phyloP scores from a whole-genome alignment of 2,888 invertebrate species.

The Hybos culiciformis region DNA sequence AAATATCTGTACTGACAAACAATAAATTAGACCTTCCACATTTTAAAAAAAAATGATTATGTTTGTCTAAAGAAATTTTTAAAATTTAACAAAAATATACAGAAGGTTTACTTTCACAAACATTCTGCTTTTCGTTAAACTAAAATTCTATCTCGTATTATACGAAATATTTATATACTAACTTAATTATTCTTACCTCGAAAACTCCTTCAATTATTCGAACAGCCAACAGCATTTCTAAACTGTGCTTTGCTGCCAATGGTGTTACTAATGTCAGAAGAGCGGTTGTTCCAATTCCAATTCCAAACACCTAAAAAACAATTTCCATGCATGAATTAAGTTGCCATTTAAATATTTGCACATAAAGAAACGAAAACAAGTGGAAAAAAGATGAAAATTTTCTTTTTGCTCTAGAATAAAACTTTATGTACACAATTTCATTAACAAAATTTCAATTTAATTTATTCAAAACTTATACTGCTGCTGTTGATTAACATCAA shows the following conservation, averaged over 20 bases:
- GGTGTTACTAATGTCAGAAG: conserved; percentile 70
- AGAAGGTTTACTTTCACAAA: no score
- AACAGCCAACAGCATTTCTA: conserved; percentile 53
- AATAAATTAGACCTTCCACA: no score
- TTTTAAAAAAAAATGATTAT: no score
- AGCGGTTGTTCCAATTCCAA: conserved; percentile 65
- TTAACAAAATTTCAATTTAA: not conserved
- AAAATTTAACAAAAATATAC: conserved; percentile 3
- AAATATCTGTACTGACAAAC: no score
- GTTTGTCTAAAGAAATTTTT: not conserved
- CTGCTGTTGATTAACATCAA: not conserved
- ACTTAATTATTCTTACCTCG: conserved; percentile 43
- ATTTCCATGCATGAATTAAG: no score
- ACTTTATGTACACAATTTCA: not conserved
- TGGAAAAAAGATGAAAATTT: not conserved
- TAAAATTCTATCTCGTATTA: no score
- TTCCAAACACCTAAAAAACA: conserved; percentile 49
- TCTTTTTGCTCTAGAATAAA: not conserved
- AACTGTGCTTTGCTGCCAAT: conserved; percentile 56
- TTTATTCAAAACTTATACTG: not conserved
- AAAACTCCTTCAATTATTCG: conserved; percentile 67
- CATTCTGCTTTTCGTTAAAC: no score
- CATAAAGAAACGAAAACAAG: not conserved
- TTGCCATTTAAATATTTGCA: no score
- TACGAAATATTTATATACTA: not conserved